These are phyloP conservation scores for Tupaia tana DNA, from an alignment of 2,113 vertebrate genomes.

Conservation along the genomic window DNA sequence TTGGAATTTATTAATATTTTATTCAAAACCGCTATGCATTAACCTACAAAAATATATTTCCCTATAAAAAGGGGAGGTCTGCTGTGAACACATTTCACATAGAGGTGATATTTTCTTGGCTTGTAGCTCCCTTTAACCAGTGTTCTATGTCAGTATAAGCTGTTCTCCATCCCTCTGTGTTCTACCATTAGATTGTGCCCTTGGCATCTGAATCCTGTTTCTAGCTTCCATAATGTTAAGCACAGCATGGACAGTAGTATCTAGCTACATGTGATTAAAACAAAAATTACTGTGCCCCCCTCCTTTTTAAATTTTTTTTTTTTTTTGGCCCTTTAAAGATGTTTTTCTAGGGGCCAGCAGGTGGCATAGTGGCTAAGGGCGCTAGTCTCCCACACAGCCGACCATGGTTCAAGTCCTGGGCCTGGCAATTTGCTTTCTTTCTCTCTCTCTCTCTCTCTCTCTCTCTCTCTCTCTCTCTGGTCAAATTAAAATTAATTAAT, in stretches of 20 bases:
- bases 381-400: too few species aligned
- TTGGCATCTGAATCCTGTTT: conserved; percentile 47
- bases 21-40: conserved; percentile 54
- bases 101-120: conserved; percentile 35
- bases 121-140: neutral
- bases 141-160: neutral
- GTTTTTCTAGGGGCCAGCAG: too few species aligned
- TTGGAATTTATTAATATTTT: conserved; percentile 54
- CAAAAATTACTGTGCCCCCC: too few species aligned
- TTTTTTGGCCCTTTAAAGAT: conserved; percentile 11
- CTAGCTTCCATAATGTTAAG: conserved; percentile 1
- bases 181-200: neutral
- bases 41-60: conserved; percentile 31
- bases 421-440: too few species aligned
- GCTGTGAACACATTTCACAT: neutral
- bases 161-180: neutral
- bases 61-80: conserved; percentile 6
- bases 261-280: neutral
- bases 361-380: too few species aligned
- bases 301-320: neutral
- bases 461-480: too few species aligned
- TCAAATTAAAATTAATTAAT: too few species aligned
- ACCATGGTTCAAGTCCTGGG: too few species aligned
- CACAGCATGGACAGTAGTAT: neutral
- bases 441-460: too few species aligned